phyloP scores from a whole-genome alignment of 2,888 invertebrate genomes.

The Dinocampus coccinellae region DNA sequence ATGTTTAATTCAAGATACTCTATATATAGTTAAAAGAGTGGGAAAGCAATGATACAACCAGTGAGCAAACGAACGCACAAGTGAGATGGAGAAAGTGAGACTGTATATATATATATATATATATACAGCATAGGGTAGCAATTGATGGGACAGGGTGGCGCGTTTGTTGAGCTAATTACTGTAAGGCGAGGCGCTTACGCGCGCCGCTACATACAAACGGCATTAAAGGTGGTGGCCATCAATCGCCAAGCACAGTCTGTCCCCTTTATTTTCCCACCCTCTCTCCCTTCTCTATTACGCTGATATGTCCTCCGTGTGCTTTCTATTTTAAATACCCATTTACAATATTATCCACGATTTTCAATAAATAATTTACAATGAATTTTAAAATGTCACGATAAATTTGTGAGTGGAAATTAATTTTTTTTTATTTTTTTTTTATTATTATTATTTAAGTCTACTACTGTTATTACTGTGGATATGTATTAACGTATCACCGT shows the following conservation, averaged over 20 bases:
- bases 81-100: constrained; percentile 36
- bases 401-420: not conserved
- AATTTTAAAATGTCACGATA: not conserved
- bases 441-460: no score
- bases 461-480: no score
- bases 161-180: constrained; percentile 70
- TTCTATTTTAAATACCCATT: constrained; percentile 18
- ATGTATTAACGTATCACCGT: not conserved
- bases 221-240: constrained; percentile 68
- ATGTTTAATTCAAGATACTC: constrained; percentile 68
- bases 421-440: no score
- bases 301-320: constrained; percentile 21
- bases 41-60: constrained; percentile 11
- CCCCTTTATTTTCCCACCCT: constrained; percentile 33
- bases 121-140: constrained; percentile 65
- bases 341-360: not conserved
- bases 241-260: constrained; percentile 54
- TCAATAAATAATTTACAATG: not conserved
- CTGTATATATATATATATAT: no score
- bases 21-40: constrained; percentile 20
- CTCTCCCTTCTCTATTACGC: constrained; percentile 21
- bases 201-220: constrained; percentile 69
- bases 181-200: constrained; percentile 69
- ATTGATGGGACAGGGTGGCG: constrained; percentile 69
- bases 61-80: constrained; percentile 41